Evolutionary conservation across 2,113 vertebrate species (phyloP).

Genomic region (Salvator merianae): DNA sequence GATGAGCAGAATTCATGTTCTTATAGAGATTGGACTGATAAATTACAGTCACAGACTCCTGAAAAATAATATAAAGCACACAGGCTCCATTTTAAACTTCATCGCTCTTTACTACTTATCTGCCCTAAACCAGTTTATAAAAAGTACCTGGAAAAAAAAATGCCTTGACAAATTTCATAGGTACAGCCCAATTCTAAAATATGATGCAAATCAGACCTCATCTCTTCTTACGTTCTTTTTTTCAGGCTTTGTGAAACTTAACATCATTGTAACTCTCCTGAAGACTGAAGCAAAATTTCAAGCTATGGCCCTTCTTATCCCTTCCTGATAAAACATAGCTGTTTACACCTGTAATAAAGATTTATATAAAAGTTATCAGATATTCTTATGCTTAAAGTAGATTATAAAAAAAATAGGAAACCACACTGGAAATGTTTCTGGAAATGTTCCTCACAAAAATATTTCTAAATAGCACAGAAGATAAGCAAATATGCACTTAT

Average conservation of each 20-base stretch:
- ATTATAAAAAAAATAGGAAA: too few species aligned
- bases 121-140: not conserved
- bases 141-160: not conserved
- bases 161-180: not conserved
- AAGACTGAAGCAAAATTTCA: not conserved
- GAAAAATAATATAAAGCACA: not conserved
- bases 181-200: not conserved
- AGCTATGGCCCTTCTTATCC: too few species aligned
- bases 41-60: not conserved
- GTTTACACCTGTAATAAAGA: too few species aligned
- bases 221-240: not conserved
- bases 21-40: not conserved
- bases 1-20: fast-evolving
- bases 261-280: not conserved
- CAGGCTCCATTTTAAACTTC: not conserved
- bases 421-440: too few species aligned
- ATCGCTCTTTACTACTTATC: not conserved
- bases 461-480: too few species aligned
- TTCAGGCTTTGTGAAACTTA: not conserved
- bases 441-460: too few species aligned
- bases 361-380: too few species aligned
- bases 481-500: too few species aligned
- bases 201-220: not conserved
- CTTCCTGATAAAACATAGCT: too few species aligned
- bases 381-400: too few species aligned